phyloP scores from a whole-genome alignment of 2,113 vertebrate species.

The Prochilodus magdalenae region DNA sequence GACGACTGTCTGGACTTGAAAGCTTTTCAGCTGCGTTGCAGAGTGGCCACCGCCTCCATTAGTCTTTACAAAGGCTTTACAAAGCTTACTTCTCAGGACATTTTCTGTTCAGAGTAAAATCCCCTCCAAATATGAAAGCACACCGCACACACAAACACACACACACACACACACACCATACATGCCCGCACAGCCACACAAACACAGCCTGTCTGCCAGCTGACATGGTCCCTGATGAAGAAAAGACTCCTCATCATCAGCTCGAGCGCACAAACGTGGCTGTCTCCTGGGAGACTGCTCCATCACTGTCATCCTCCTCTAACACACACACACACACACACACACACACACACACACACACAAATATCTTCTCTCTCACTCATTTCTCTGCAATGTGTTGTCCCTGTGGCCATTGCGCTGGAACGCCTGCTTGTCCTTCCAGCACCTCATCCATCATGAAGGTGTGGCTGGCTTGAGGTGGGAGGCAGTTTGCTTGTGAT shows the following conservation, averaged over 20 bases:
- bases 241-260: constrained; percentile 23
- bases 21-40: neutral
- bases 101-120: constrained; percentile 12
- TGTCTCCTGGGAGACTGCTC: constrained; percentile 63
- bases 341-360: constrained; percentile 34
- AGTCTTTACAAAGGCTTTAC: neutral
- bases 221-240: constrained; percentile 25
- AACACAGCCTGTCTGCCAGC: neutral
- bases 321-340: neutral
- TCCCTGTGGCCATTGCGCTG: neutral
- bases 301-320: constrained; percentile 69
- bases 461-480: neutral
- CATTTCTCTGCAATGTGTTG: constrained; percentile 19
- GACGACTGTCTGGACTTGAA: neutral
- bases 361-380: neutral
- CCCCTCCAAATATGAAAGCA: constrained; percentile 4
- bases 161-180: constrained; percentile 6
- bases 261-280: constrained; percentile 9
- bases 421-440: constrained; percentile 17
- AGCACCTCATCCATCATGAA: constrained; percentile 18
- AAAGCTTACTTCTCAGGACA: neutral
- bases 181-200: constrained; percentile 4
- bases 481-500: neutral
- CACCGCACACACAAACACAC: neutral
- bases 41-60: neutral